phyloP scores from a whole-genome alignment of 2,888 invertebrate genomes.

The Panzeria rudis region DNA sequence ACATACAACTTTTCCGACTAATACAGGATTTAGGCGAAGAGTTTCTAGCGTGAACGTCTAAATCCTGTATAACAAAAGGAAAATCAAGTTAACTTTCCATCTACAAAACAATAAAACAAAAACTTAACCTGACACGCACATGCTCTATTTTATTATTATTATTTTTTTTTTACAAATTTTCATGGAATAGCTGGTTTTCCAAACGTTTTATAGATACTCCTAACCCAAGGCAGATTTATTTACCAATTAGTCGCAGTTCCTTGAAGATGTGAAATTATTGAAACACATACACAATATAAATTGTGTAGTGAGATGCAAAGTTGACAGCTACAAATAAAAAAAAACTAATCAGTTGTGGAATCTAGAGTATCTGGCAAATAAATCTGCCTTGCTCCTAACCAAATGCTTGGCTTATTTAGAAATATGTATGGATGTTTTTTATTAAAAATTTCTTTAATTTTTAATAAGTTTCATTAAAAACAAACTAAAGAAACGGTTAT shows the following conservation, averaged over 20 bases:
- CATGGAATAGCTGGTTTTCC: constrained; percentile 31
- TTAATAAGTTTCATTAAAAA: constrained; percentile 11
- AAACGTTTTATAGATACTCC: constrained; percentile 28
- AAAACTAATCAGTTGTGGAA: too few species aligned
- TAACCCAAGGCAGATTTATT: constrained; percentile 25
- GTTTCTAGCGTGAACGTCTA: too few species aligned
- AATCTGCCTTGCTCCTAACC: too few species aligned
- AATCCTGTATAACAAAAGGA: constrained; percentile 44
- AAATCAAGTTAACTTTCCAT: constrained; percentile 55
- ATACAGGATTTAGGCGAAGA: too few species aligned
- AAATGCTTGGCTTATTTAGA: constrained; percentile 38
- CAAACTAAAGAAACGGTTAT: constrained; percentile 21
- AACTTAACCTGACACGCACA: constrained; percentile 66
- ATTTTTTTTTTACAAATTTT: constrained; percentile 31
- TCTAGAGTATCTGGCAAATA: too few species aligned
- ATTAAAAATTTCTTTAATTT: constrained; percentile 31
- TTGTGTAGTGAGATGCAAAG: too few species aligned
- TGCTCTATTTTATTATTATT: constrained; percentile 51
- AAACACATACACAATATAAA: too few species aligned
- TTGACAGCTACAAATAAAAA: too few species aligned
- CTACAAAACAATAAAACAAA: constrained; percentile 21
- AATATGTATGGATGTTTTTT: background rate
- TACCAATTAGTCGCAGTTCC: too few species aligned
- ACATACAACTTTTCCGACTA: constrained; percentile 13
- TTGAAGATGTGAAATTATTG: too few species aligned